Base-by-base conservation (phyloP, 2,888 invertebrate genomes). In the Odontocerum albicorne region DNA sequence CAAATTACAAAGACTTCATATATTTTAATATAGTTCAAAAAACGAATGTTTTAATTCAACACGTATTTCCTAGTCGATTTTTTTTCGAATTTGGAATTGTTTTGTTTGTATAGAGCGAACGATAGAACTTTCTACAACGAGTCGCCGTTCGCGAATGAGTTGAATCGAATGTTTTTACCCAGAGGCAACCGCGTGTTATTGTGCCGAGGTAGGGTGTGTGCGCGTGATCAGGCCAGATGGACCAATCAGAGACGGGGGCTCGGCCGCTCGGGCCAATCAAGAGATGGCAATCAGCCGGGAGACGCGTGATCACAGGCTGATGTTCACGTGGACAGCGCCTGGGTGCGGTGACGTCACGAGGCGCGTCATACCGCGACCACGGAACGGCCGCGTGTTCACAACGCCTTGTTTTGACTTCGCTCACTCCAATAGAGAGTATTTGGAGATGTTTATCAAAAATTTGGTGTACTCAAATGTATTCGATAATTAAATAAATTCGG, bases 321-420 rank as follows among this genome's bases (percentile, higher is more conserved):
- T 85, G 84, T 88, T 89, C 91, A 91, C 91, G 90, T 92, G 91
- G 82, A 82, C 85, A 73, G 72, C 73, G 85, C 80, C 84, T 89
- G 88, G 83, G 84, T 72, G 71, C 72, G 72, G 77, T 77, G 72
- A 52, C 57, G 65, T 64, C 63, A 63, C 59, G 64, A 57, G 58
- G 39, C 58, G 62, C 63, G 65, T 65, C 63, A 58, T 42, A 42
- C 62, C 47, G 45, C 42, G 59, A 13, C 19, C 54, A 49, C 52
- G 51, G 16, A 43, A 47, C 53, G 49, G 57, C 56, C 61, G 62
- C 54, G 60, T 53, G 57, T 51, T 31, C 51, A 21, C 39, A 39
- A 43, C 40, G 35, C 54, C 54, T 47, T 43, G 47, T 47, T 38
- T n/a, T n/a, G n/a, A n/a, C n/a, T n/a, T n/a, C n/a, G n/a, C n/a